Conservation (phyloP, 1,140 invertebrate genomes). For the Drosophila navojoa region DNA sequence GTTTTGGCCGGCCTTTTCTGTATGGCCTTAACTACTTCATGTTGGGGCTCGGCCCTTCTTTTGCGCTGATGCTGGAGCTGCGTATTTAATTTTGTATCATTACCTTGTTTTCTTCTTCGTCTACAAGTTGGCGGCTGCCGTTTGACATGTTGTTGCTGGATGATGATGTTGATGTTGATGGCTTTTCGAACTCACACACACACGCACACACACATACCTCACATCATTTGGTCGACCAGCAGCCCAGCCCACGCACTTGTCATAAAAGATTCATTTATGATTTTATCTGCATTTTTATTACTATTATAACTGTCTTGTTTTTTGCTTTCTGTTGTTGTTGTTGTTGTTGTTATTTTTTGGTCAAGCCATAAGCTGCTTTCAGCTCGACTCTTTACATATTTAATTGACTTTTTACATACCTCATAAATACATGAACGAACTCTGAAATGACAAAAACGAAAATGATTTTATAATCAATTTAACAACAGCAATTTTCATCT, state of each 20-base stretch:
- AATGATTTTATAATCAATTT: background rate
- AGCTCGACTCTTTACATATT: constrained; percentile 28
- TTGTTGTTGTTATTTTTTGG: constrained; percentile 45
- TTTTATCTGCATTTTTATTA: constrained; percentile 52
- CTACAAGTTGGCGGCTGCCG: constrained; percentile 56
- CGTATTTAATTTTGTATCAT: constrained; percentile 62
- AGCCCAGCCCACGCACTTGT: constrained; percentile 72
- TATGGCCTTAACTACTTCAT: constrained; percentile 20
- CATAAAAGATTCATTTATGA: constrained; percentile 79
- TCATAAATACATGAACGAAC: constrained; percentile 73
- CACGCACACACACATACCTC: no score
- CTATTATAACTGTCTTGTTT: constrained; percentile 13
- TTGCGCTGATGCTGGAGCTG: background rate
- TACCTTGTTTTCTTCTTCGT: constrained; percentile 36
- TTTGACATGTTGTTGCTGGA: constrained; percentile 76
- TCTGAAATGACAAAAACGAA: constrained; percentile 48
- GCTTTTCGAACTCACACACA: constrained; percentile 27
- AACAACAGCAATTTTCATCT: background rate
- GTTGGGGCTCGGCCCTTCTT: constrained; percentile 28
- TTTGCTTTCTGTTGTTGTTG: background rate
- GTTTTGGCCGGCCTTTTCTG: constrained; percentile 22
- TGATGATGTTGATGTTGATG: constrained; percentile 16
- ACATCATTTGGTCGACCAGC: constrained; percentile 52
- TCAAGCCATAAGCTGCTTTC: constrained; percentile 67
- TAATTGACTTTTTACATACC: constrained; percentile 53